These are phyloP conservation scores for Chesias legatella DNA, from an alignment of 2,888 invertebrate species.

Conservation along the genomic window DNA sequence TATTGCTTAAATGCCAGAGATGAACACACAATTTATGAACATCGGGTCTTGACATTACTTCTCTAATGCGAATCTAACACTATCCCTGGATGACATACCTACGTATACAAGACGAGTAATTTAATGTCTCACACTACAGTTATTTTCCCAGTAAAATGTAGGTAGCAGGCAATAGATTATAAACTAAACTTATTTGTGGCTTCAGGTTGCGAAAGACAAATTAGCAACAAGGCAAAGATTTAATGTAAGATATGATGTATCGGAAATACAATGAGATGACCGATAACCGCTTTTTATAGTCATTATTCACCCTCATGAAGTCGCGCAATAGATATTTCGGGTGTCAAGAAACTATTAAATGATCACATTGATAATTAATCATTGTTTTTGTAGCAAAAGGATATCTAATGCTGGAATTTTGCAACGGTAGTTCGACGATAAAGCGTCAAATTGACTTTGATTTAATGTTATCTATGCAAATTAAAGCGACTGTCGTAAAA, in stretches of 20 bases:
- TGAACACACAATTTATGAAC: no score
- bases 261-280: slow-evolving; percentile 39
- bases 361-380: slow-evolving; percentile 60
- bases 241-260: slow-evolving; percentile 33
- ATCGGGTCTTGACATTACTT: no score
- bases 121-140: no score
- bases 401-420: slow-evolving; percentile 43
- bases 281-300: slow-evolving; percentile 40
- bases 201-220: slow-evolving; percentile 19
- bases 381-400: slow-evolving; percentile 61
- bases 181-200: slow-evolving; percentile 4
- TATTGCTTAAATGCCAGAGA: no score
- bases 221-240: slow-evolving; percentile 24
- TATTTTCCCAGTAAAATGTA: no score
- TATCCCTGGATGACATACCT: no score
- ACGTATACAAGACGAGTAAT: no score
- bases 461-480: no score
- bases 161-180: not conserved
- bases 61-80: no score
- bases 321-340: slow-evolving; percentile 43
- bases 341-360: slow-evolving; percentile 56
- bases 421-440: slow-evolving; percentile 49
- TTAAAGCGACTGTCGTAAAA: no score
- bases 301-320: slow-evolving; percentile 31
- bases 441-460: no score